Base-by-base conservation (phyloP, 2,797 vertebrate genomes). In the Nyctibius grandis region DNA sequence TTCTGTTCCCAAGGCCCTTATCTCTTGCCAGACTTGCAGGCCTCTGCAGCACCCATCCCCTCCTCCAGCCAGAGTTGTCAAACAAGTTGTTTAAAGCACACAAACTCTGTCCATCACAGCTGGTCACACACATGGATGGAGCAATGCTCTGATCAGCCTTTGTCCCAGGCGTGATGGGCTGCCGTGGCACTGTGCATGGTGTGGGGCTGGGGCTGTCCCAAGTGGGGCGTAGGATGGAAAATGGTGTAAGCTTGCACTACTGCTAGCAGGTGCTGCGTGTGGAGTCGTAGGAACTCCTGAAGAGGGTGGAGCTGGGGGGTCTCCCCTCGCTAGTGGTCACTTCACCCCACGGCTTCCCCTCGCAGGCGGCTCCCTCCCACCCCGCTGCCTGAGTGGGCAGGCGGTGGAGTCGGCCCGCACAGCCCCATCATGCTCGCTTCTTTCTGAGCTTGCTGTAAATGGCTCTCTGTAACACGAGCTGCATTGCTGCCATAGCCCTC, bases 401-500 rank as follows among this genome's bases (percentile, higher is more conserved):
- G 65, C 61, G 0, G 3, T 8, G 89, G 79, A 63, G 40, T 15
- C 68, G 34, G 74, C 65, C 76, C 1, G 5, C 83, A 23, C 29
- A 29, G 76, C 45, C 48, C 73, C 48, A 70, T 47, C 91, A n/a
- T 1, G 1, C 68, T 85, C 6, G 0, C 57, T 10, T 29, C 63
- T 89, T 12, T 78, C 93, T n/a, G 22, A 61, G 69, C 93, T 33
- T 56, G 88, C 93, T 95, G 56, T 80, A 91, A 95, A 94, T 89
- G 95, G 81, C 87, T 93, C 10, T 59, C 36, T 88, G 97, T 97
- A 97, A 97, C 94, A 90, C 36, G 96, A 97, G 97, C 96, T 94
- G 96, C 96, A 93, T 97, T 97, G 95, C 96, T 97, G 96, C 97
- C 94, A 86, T 95, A 97, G 93, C 44, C 93, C 79, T 73, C 86